Evolutionary conservation across 2,888 invertebrate genomes (phyloP).

Genomic region (Agrochola circellaris): DNA sequence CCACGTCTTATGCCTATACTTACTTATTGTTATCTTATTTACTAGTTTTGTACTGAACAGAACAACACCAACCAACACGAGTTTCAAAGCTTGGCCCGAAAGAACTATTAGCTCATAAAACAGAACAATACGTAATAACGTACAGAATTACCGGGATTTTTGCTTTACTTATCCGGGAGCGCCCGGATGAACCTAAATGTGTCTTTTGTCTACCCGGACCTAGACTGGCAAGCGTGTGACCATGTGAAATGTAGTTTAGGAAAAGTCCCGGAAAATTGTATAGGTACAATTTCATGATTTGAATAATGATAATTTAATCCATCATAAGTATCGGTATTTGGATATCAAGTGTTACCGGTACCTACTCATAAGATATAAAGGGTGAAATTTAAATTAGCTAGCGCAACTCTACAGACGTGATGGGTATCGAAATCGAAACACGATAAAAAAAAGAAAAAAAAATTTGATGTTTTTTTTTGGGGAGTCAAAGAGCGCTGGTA

Average conservation of each 20-base stretch:
- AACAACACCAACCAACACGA: neutral
- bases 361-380: neutral
- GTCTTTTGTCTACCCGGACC: constrained; percentile 77
- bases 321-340: constrained; percentile 16
- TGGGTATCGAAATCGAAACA: too few relatives aligned
- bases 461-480: too few relatives aligned
- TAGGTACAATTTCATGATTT: neutral
- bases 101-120: constrained; percentile 47
- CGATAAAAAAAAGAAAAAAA: too few relatives aligned
- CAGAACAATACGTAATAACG: constrained; percentile 63
- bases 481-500: too few relatives aligned
- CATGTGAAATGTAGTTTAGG: constrained; percentile 31
- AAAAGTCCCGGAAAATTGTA: constrained; percentile 20
- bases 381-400: too few relatives aligned
- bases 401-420: too few relatives aligned
- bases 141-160: constrained; percentile 69
- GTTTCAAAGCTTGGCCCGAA: constrained; percentile 8
- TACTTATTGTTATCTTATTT: neutral
- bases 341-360: constrained; percentile 9
- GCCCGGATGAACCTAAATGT: constrained; percentile 79
- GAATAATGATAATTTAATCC: neutral
- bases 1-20: neutral
- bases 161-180: constrained; percentile 73
- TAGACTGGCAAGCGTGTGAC: constrained; percentile 55
- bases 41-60: neutral